Conservation (phyloP, 2,797 vertebrate species). For the Phoeniculus purpureus region DNA sequence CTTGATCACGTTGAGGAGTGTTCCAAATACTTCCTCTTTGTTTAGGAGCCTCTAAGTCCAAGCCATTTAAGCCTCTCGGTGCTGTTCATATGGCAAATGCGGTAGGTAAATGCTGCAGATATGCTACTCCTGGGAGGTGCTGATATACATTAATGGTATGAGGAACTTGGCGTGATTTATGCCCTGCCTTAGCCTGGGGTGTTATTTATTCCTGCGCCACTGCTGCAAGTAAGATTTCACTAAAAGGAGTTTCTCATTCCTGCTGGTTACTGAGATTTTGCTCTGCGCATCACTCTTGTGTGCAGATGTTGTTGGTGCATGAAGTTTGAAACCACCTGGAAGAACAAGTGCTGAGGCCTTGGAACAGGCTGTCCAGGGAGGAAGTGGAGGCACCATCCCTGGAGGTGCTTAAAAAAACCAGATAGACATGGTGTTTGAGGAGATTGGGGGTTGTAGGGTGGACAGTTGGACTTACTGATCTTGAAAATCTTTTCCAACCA, state of each 20-base stretch:
- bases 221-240: not conserved
- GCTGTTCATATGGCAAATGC: not conserved
- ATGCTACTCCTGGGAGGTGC: not conserved
- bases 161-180: not conserved
- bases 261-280: not conserved
- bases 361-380: too few species aligned
- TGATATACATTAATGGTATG: not conserved
- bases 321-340: not conserved
- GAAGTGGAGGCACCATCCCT: too few species aligned
- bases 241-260: not conserved
- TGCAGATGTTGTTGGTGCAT: not conserved
- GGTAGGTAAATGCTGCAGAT: not conserved
- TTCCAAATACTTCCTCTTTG: not conserved
- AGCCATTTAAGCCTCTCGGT: not conserved
- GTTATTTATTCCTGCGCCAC: not conserved
- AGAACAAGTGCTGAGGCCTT: not conserved
- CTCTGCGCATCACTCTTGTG: not conserved
- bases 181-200: not conserved
- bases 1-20: not conserved
- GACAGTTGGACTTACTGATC: too few species aligned
- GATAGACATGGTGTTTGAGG: too few species aligned
- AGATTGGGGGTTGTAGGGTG: too few species aligned
- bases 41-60: not conserved
- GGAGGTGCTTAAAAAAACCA: too few species aligned
- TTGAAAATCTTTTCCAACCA: too few species aligned